phyloP scores from a whole-genome alignment of 2,797 vertebrate genomes.

The Scyliorhinus canicula region DNA sequence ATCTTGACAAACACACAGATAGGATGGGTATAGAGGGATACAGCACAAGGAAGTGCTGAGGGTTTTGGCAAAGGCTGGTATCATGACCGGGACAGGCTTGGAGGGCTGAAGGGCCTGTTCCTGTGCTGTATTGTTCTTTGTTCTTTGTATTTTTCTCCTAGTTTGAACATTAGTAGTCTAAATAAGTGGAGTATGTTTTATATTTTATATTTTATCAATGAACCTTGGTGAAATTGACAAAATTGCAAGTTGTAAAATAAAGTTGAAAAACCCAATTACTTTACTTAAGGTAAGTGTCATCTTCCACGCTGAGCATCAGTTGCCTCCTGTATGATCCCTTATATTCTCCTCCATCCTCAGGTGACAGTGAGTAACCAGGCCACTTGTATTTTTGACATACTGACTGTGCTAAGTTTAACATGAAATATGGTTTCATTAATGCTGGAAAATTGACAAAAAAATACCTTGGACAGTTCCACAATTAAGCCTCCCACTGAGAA shows the following conservation, averaged over 20 bases:
- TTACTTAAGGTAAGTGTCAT: background rate
- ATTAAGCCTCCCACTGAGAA: background rate
- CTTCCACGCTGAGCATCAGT: background rate
- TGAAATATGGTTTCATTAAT: conserved; percentile 6
- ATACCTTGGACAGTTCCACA: background rate
- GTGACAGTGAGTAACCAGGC: background rate
- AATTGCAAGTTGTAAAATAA: background rate
- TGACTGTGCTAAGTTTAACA: background rate
- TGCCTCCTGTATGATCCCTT: background rate
- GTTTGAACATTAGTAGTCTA: background rate
- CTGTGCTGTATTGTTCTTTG: too few species aligned
- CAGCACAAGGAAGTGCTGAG: too few species aligned
- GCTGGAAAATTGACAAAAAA: background rate
- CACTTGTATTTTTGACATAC: background rate
- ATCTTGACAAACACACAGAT: too few species aligned
- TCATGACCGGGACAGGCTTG: too few species aligned
- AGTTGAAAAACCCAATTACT: background rate
- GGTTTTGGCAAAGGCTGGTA: too few species aligned
- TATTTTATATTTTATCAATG: background rate
- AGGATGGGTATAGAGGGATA: too few species aligned
- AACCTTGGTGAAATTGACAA: background rate
- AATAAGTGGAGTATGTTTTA: background rate
- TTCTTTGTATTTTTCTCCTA: background rate
- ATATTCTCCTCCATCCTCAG: background rate
- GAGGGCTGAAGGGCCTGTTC: too few species aligned